Evolutionary conservation across 2,888 invertebrate genomes (phyloP), one percentile per base, ranked within the genome.

Genomic region (Pantelozetes paolii): DNA sequence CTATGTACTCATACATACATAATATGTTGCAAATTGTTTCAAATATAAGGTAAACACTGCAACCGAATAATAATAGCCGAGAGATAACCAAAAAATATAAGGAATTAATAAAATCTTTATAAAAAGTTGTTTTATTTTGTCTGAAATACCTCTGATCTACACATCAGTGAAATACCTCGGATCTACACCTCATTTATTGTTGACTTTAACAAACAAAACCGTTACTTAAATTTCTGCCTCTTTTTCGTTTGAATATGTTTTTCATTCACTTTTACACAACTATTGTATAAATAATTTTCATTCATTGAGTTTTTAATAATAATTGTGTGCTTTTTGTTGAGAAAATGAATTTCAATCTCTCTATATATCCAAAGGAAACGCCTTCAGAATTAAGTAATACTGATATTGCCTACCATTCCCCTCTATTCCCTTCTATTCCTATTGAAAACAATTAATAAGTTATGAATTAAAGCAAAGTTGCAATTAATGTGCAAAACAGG

Each of bases 401-500:
- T 15, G 20, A 9, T 23, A 18, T 54, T 54, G 23, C 13, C 11
- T 30, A 13, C 28, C 32, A 30, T 32, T 62, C 15, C 32, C 18
- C 5, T 42, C n/a, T 30, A 15, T 64, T 3, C 18, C 64, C 64
- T 64, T 20, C 67, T 23, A 40, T 36, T 42, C n/a, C 67, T 67
- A 36, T 42, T 67, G 42, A 67, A 36, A 40, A 67, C 42, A 67
- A 67, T 67, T 67, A 67, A 67, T 67, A 67, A 42, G 67, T 42
- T 42, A 67, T 67, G 67, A 67, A 67, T 67, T 67, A 54, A 54
- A 40, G 26, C 23, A 67, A 23, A 67, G 30, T 32, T 67, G n/a
- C n/a, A n/a, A 67, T 67, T 62, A 32, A 62, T 32, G 62, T 62
- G 62, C 62, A 62, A 62, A 62, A 62, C 62, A 62, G 62, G 32